These are phyloP conservation scores for Cryptus viduatorius DNA, from an alignment of 2,888 invertebrate species.

Conservation along the genomic window DNA sequence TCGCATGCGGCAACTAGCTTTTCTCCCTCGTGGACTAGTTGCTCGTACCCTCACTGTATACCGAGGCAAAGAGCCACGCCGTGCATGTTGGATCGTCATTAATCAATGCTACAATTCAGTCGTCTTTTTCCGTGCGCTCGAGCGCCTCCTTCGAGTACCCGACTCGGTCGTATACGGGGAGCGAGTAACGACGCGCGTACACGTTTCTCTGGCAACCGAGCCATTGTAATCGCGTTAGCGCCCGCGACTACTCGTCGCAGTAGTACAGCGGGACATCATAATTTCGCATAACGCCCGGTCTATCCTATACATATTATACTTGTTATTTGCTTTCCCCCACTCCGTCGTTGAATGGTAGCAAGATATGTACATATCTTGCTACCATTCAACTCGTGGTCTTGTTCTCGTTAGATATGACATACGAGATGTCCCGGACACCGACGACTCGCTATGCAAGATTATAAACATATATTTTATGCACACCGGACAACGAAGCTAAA, in stretches of 20 bases:
- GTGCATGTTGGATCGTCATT: constrained; percentile 65
- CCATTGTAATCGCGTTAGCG: constrained; percentile 60
- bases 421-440: constrained; percentile 37
- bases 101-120: constrained; percentile 66
- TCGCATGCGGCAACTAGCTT: constrained; percentile 27
- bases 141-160: constrained; percentile 19
- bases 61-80: constrained; percentile 39
- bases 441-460: constrained; percentile 28
- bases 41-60: background rate
- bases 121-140: constrained; percentile 36
- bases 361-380: constrained; percentile 16
- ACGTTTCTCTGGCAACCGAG: constrained; percentile 32
- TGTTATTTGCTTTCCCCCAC: constrained; percentile 16
- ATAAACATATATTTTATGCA: constrained; percentile 37
- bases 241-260: constrained; percentile 8
- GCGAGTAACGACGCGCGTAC: constrained; percentile 30
- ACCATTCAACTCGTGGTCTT: constrained; percentile 29
- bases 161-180: background rate
- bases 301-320: constrained; percentile 32
- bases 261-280: constrained; percentile 52
- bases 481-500: background rate
- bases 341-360: background rate
- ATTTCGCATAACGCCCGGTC: constrained; percentile 40
- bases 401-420: constrained; percentile 55
- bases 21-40: constrained; percentile 4